Evolutionary conservation across 2,113 vertebrate genomes (phyloP).

Genomic region (Ciconia maguari): DNA sequence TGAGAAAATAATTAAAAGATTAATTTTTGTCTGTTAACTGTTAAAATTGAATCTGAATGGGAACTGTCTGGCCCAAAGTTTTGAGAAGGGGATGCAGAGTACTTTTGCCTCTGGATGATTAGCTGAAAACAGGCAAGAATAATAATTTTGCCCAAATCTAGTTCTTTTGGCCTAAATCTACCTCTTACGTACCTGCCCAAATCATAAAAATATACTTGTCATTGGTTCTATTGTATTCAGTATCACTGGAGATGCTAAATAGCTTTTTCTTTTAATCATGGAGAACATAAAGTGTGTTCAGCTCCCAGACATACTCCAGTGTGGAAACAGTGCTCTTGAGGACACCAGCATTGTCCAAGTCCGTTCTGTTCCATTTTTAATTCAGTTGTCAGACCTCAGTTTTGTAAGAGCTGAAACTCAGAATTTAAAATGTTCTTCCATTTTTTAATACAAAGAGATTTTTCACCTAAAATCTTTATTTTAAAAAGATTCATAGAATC

Average conservation of each 20-base stretch:
- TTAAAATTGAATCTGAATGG: background rate
- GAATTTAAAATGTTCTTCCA: background rate
- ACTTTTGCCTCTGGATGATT: background rate
- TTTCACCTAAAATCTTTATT: background rate
- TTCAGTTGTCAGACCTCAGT: background rate
- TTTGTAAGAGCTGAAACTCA: background rate
- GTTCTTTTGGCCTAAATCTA: background rate
- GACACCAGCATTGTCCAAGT: background rate
- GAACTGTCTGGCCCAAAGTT: background rate
- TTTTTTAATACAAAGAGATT: background rate
- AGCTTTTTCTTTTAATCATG: background rate
- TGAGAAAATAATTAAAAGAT: background rate
- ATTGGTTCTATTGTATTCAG: background rate
- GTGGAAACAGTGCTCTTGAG: background rate
- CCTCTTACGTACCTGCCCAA: background rate
- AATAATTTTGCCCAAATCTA: background rate
- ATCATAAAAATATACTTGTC: background rate
- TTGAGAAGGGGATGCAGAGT: background rate
- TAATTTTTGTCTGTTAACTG: background rate
- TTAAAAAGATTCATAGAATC: background rate
- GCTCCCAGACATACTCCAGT: background rate
- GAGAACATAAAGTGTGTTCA: background rate
- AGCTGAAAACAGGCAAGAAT: background rate
- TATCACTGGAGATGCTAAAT: background rate
- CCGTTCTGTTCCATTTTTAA: background rate